A percentile compares a stretch with the other conserved stretches of the same genome.
phyloP scores from a whole-genome alignment of 2,113 vertebrate species.

The Hippolais icterina region DNA sequence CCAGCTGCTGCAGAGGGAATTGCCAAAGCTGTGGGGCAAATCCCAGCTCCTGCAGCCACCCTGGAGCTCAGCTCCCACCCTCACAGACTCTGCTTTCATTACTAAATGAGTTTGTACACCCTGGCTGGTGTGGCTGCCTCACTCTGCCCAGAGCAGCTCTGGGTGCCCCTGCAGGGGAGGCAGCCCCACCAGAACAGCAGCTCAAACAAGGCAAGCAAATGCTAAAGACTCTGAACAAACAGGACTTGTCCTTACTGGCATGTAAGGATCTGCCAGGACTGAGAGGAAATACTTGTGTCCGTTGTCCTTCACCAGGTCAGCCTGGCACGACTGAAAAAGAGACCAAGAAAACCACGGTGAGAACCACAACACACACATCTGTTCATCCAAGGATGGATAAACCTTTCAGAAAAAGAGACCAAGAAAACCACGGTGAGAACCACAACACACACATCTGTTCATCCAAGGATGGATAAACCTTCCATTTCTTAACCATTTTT shows the following conservation, averaged over 20 bases:
- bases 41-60: neutral
- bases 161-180: neutral
- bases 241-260: conserved; percentile 87
- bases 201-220: neutral
- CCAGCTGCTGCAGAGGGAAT: neutral
- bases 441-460: neutral
- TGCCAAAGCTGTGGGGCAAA: neutral
- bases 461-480: accelerated
- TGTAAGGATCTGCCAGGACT: conserved; percentile 93
- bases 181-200: neutral
- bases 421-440: neutral
- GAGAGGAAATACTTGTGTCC: conserved; percentile 99
- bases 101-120: accelerated
- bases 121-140: neutral
- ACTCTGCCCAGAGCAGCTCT: accelerated
- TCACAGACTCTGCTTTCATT: neutral
- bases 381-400: accelerated
- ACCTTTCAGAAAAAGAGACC: conserved; percentile 19
- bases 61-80: neutral
- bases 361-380: neutral
- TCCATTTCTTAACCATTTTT: neutral
- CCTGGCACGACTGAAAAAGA: conserved; percentile 90
- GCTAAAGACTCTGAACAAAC: neutral
- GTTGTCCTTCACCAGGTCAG: conserved; percentile 97
- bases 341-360: neutral